Evolutionary conservation across 2,888 invertebrate species (phyloP), one percentile per base, ranked within the genome.

Genomic region (Dryomyza anilis): DNA sequence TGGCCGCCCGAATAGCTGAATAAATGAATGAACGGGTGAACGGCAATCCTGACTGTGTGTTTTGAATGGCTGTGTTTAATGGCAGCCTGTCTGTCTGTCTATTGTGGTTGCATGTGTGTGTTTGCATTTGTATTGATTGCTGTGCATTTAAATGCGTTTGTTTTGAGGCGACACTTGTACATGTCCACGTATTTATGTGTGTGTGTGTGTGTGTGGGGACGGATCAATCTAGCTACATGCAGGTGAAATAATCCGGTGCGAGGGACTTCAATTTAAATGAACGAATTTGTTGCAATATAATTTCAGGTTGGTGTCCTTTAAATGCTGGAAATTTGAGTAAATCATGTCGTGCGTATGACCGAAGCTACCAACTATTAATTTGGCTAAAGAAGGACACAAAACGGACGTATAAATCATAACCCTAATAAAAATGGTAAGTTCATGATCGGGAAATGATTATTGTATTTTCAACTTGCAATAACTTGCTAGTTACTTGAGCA

Each of bases 161-260:
- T 25, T 27, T 27, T 23, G 23, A 29, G 33, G 19, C 27, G 36
- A 23, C 27, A 23, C 14, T 27, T 57, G 45, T 45, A 45, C 2
- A 55, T 45, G 30, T 14, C 14, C 3, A 2, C 57, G 60, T 12
- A 7, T 52, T 52, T 33, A 12, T 56, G 30, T 29, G 25, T 45
- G 43, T 59, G 25, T 33, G 45, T 12, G 39, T 21, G 39, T 46
- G 39, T 39, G 56, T 66, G 33, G 59, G 48, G 27, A 30, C 33
- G 29, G 36, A 25, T 25, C 12, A n/a, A 25, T 14, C 25, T n/a
- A 25, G 25, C 27, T 1, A 25, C 50, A 4, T 12, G 10, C 46
- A 5, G 23, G 21, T 3, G 7, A 7, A 12, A n/a, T 6, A 12
- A n/a, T 12, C 8, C 14, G 6, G 2, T 7, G 23, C 27, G 23